phyloP scores from a whole-genome alignment of 2,113 vertebrate genomes.

The Microcebus ravelobensis region DNA sequence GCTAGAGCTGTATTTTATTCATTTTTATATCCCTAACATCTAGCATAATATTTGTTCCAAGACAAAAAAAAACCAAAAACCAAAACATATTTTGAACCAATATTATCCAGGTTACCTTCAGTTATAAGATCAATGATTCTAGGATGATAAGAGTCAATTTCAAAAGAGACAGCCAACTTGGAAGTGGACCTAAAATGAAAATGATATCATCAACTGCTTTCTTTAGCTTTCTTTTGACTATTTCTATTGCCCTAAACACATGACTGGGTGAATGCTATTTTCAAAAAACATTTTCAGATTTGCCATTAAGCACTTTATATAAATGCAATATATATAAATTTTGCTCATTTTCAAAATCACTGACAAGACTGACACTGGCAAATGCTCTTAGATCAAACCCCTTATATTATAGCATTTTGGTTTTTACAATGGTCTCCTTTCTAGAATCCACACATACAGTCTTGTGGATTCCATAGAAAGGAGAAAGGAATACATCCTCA shows the following conservation, averaged over 20 bases:
- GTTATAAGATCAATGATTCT: background rate
- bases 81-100: background rate
- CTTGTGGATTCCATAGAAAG: background rate
- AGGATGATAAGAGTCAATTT: conserved; percentile 4
- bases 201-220: background rate
- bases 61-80: background rate
- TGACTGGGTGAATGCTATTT: background rate
- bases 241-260: background rate
- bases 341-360: background rate
- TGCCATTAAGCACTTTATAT: background rate
- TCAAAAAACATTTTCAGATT: conserved; percentile 23
- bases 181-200: background rate
- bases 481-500: background rate
- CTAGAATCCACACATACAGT: background rate
- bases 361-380: background rate
- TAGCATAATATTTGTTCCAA: background rate
- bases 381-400: background rate
- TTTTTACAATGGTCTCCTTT: background rate
- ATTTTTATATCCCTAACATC: background rate
- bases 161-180: background rate
- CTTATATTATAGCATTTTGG: background rate
- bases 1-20: background rate
- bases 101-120: background rate
- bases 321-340: background rate
- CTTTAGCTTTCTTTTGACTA: background rate